Evolutionary conservation across 2,888 invertebrate genomes (phyloP).

Genomic region (Pteria penguin): DNA sequence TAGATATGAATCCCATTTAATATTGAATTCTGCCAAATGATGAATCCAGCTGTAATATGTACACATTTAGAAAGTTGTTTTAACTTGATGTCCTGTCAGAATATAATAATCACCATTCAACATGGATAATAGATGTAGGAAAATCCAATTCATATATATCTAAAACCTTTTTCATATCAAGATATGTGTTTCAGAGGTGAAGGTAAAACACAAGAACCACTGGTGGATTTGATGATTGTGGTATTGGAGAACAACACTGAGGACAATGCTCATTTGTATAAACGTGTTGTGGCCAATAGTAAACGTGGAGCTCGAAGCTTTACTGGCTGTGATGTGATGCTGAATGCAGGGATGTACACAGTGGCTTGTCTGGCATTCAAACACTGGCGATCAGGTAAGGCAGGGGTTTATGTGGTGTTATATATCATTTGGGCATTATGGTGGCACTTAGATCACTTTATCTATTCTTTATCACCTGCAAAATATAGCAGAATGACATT

Average conservation of each 20-base stretch:
- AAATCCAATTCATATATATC: too few species aligned
- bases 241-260: conserved; percentile 22
- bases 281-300: conserved; percentile 85
- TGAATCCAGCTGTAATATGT: too few species aligned
- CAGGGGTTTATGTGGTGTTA: not conserved
- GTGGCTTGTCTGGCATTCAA: conserved; percentile 96
- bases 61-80: too few species aligned
- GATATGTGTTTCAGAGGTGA: conserved; percentile 33
- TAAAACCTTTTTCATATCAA: too few species aligned
- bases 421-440: not conserved
- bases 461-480: too few species aligned
- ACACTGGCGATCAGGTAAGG: conserved; percentile 85
- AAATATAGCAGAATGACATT: too few species aligned
- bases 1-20: too few species aligned
- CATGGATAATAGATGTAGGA: too few species aligned
- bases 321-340: conserved; percentile 95
- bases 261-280: not conserved
- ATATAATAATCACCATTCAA: too few species aligned
- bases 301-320: conserved; percentile 91
- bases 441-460: too few species aligned
- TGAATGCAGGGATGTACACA: conserved; percentile 94
- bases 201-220: not conserved
- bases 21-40: too few species aligned
- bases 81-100: too few species aligned
- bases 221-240: conserved; percentile 40